Base-by-base conservation (phyloP, 92 coral and sea anemone genomes). In the Siderastrea radians region DNA sequence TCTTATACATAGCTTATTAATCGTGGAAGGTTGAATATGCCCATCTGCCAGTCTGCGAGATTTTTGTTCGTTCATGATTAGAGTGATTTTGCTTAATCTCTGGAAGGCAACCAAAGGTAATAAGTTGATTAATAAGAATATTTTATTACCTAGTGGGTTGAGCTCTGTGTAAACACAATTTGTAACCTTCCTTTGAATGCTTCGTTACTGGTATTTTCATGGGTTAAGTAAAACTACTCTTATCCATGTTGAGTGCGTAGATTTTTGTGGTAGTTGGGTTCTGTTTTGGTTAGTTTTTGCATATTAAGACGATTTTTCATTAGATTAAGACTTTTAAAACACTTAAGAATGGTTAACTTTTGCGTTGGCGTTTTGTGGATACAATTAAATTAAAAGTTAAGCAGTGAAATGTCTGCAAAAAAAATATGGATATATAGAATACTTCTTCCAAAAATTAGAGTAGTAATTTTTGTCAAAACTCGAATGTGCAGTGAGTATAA, bases 401-500 rank as follows among this genome's bases (percentile, higher is more conserved):
- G 85, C 85, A 67, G 85, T 13, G 63, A 54, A 15, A 61, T 49
- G 72, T 7, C 59, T 49, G 55, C 86, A 58, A 45, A 69, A 66
- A 70, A 44, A 73, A 51, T 62, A 67, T 38, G 50, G 44, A 69
- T 46, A 81, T 44, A 74, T 49, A 63, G 63, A 63, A 84, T 62
- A 84, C 62, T 72, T 61, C 54, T 47, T 48, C 43, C 69, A 57
- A 19, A 53, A 51, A 84, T 61, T 14, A 74, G 51, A 84, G 69
- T 73, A 62, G 68, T 52, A 74, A 74, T 74, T 73, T 84, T 74
- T 48, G 48, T 49, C 52, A 52, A 52, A 84, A 84, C 87, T 84
- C 87, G 80, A 73, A 60, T 60, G 80, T 63, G 80, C 61, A 63
- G 60, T 49, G 87, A 84, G 87, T 73, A 47, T 84, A 84, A 73